Evolutionary conservation across 2,888 invertebrate species (phyloP).

Genomic region (Linnaemya tessellans): DNA sequence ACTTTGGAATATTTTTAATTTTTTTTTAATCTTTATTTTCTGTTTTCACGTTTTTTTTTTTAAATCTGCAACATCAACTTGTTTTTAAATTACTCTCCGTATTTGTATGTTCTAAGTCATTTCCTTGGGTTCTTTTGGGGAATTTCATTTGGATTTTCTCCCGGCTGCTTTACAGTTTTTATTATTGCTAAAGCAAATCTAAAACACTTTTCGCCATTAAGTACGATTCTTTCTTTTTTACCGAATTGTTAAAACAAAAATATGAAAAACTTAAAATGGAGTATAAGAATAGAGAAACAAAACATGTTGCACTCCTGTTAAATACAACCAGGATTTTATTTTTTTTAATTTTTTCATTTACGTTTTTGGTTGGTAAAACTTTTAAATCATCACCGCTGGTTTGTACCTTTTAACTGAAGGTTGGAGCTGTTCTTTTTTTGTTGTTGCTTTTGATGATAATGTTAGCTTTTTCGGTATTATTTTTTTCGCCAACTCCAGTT

Average conservation of each 20-base stretch:
- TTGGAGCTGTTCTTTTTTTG: constrained; percentile 23
- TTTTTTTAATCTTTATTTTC: constrained; percentile 13
- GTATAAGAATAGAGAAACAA: neutral
- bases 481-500: constrained; percentile 34
- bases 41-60: constrained; percentile 14
- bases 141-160: constrained; percentile 48
- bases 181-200: constrained; percentile 53
- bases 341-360: constrained; percentile 20
- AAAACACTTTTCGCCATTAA: constrained; percentile 25
- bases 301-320: constrained; percentile 45
- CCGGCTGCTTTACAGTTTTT: constrained; percentile 20
- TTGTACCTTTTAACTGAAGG: constrained; percentile 14
- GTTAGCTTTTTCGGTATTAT: constrained; percentile 3
- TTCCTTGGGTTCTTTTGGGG: constrained; percentile 31
- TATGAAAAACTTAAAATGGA: neutral
- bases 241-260: neutral
- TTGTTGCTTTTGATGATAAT: constrained; percentile 35
- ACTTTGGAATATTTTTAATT: constrained; percentile 35
- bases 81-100: constrained; percentile 50
- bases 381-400: constrained; percentile 61
- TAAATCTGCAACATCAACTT: constrained; percentile 54
- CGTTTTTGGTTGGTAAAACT: constrained; percentile 56
- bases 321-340: constrained; percentile 2
- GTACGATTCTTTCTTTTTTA: neutral
- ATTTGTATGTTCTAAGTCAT: constrained; percentile 34